These are phyloP conservation scores for Cyphomyrus discorhynchus DNA, from an alignment of 2,113 vertebrate genomes.

Conservation along the genomic window DNA sequence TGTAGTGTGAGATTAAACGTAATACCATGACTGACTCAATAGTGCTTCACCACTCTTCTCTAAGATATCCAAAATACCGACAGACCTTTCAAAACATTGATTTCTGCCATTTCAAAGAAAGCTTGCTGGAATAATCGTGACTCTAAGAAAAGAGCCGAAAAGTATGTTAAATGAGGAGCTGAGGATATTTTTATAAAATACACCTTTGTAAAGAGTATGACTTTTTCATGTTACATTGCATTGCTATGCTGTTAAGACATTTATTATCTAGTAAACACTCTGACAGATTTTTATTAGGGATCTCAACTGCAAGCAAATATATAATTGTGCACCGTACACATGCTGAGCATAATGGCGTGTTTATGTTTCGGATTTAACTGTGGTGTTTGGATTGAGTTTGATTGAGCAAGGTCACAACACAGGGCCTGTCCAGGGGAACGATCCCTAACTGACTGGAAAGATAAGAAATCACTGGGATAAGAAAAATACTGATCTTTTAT, in stretches of 20 bases:
- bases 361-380: constrained; percentile 30
- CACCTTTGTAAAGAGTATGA: background rate
- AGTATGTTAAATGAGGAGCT: constrained; percentile 28
- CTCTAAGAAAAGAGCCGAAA: constrained; percentile 24
- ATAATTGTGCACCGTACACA: constrained; percentile 35
- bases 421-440: constrained; percentile 33
- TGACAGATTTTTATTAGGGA: constrained; percentile 28
- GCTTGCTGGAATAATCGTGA: constrained; percentile 35
- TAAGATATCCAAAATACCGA: constrained; percentile 19
- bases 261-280: constrained; percentile 30
- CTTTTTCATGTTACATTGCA: background rate
- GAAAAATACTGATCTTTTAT: background rate
- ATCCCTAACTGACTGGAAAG: constrained; percentile 47
- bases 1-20: constrained; percentile 36
- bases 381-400: constrained; percentile 21
- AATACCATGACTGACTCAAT: constrained; percentile 35
- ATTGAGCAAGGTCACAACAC: constrained; percentile 29
- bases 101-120: constrained; percentile 44
- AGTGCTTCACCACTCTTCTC: constrained; percentile 23
- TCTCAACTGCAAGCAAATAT: constrained; percentile 19
- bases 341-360: constrained; percentile 28
- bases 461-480: background rate
- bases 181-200: constrained; percentile 15
- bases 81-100: constrained; percentile 38
- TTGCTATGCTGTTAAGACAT: constrained; percentile 3